Evolutionary conservation across 2,888 invertebrate genomes (phyloP).

Genomic region (Limenitis camilla): DNA sequence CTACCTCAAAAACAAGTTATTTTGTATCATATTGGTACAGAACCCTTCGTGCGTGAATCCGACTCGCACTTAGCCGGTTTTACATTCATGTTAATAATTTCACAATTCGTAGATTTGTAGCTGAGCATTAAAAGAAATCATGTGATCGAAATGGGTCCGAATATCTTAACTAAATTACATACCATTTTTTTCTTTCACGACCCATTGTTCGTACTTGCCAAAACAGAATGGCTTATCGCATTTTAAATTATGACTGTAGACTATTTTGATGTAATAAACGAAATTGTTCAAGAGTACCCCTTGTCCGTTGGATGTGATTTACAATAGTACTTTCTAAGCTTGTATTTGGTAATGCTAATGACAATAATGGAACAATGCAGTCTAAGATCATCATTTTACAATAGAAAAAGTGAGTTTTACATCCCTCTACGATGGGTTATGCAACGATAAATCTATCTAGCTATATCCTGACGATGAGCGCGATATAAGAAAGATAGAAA

Average conservation of each 20-base stretch:
- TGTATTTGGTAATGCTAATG: slow-evolving; percentile 31
- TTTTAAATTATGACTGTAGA: slow-evolving; percentile 48
- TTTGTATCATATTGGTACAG: no score
- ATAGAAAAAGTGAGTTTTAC: neutral
- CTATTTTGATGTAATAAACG: slow-evolving; percentile 42
- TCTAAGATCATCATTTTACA: neutral
- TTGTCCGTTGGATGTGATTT: slow-evolving; percentile 28
- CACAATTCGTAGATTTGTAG: slow-evolving; percentile 24
- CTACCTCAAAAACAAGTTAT: no score
- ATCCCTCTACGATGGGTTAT: neutral
- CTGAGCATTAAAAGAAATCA: slow-evolving; percentile 34
- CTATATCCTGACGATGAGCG: neutral
- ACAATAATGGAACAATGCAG: slow-evolving; percentile 22
- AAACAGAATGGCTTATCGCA: slow-evolving; percentile 44
- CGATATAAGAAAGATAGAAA: slow-evolving; percentile 13
- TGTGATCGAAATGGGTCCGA: slow-evolving; percentile 23
- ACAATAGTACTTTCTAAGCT: slow-evolving; percentile 40
- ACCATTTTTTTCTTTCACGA: slow-evolving; percentile 45
- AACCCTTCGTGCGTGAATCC: no score
- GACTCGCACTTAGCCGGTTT: no score
- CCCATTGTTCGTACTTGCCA: slow-evolving; percentile 44
- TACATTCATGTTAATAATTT: no score
- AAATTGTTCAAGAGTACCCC: slow-evolving; percentile 37
- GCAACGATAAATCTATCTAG: slow-evolving; percentile 2
- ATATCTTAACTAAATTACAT: slow-evolving; percentile 40